Base-by-base conservation (phyloP, 2,888 invertebrate genomes). In the Arrhopalites spinosus region DNA sequence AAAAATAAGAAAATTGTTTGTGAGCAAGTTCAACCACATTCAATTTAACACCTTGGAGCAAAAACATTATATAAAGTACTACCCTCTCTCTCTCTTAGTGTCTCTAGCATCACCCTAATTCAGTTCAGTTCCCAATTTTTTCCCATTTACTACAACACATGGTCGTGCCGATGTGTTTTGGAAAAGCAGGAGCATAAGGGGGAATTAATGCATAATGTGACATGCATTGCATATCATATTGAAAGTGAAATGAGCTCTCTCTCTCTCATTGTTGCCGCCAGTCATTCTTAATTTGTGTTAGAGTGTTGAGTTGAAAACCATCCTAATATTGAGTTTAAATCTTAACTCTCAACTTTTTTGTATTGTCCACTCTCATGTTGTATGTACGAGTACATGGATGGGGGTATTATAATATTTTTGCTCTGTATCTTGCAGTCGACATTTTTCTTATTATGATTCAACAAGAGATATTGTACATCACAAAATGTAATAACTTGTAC, bases 41-140 rank as follows among this genome's bases (percentile, higher is more conserved):
- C 78, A 78, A 78, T 78, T 78, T 78, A 45, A 78, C 78, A 78
- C 78, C 78, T 78, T 53, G 72, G 68, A 78, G 78, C 77, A 74
- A 72, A n/a, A 72, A 74, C 47, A 47, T 13, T 68, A 59, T 47
- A 68, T 70, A 73, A n/a, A 73, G 68, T 74, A 73, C 23, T 59
- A 73, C 50, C 20, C 53, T 17, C 53, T 53, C 53, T 53, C 53
- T 17, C 53, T 53, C 53, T 20, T 20, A 5, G 53, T 53, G 3
- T 20, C 15, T 20, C 53, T 53, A 53, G 53, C 20, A 20, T 17
- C 53, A 5, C 53, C 20, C 8, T 20, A 20, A 53, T 53, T 20
- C 59, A 61, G 59, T 25, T 72, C 56, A 25, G 53, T 72, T 64
- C 23, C 61, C 61, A 53, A 71, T 71, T 59, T 59, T n/a, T 53